Base-by-base conservation (phyloP, 2,888 invertebrate genomes). In the Eilema griseolum region DNA sequence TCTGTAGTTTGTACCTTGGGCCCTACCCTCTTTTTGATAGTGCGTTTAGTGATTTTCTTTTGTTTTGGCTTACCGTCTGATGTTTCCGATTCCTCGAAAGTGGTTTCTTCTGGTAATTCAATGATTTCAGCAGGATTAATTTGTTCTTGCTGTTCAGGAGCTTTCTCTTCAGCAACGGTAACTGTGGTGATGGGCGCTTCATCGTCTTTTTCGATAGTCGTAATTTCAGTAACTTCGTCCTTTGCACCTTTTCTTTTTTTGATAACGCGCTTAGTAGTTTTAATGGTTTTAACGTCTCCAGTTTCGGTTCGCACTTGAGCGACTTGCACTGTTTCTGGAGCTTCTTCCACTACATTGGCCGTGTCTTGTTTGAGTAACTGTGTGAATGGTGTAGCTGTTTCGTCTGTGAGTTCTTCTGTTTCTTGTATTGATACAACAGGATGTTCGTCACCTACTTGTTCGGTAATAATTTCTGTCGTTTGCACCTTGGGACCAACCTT, bases 291-390 rank as follows among this genome's bases (percentile, higher is more conserved):
- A 20, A 61, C 63, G 23, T 78, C 73, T 26, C 77, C 75, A 7
- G 72, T 31, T 63, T 78, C 85, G 14, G 87, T 89, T 46, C 83
- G 77, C 12, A 88, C 82, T 72, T 78, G 86, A 3, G 85, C 83
- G 4, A 91, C 86, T 79, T 92, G 89, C 2, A 94, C 89, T 78
- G 91, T 85, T 80, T 92, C 90, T 52, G 94, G 66, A 20, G 26
- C 20, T 65, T 87, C 84, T 66, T 83, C 80, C 0, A 72, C 31
- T 16, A 72, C 31, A 26, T 69, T 41, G 3, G 20, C 74, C 20
- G 10, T 66, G 26, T 66, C 68, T 10, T 66, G 61, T 62, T 61
- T 33, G 3, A 59, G 66, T 59, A 59, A 33, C 10, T 61, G 33
- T 66, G 28, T 59, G 24, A 67, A 56, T 59, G 82, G 71, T 57